phyloP scores from a whole-genome alignment of 2,113 vertebrate genomes.

The Sylvia atricapilla region DNA sequence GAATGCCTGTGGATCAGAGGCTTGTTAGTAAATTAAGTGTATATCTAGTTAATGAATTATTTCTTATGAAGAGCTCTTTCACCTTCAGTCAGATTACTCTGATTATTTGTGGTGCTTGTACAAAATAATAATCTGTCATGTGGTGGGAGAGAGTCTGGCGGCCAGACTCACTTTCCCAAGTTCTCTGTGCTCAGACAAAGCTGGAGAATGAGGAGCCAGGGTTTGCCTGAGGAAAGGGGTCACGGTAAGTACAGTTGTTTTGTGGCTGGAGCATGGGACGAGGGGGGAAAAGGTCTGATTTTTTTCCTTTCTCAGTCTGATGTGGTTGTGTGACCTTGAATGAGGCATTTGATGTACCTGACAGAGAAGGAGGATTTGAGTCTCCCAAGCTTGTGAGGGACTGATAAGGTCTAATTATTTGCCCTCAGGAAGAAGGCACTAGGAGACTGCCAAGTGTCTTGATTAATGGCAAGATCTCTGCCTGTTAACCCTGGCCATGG shows the following conservation, averaged over 20 bases:
- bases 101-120: conserved; percentile 53
- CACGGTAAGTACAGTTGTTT: not conserved
- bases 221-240: not conserved
- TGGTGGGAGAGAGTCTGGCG: not conserved
- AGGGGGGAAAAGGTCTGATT: not conserved
- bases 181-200: not conserved
- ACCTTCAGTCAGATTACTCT: conserved; percentile 41
- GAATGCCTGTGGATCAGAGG: conserved; percentile 58
- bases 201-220: not conserved
- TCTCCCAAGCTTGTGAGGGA: not conserved
- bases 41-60: conserved; percentile 6
- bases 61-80: conserved; percentile 42
- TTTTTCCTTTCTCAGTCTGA: not conserved
- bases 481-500: not conserved
- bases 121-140: not conserved
- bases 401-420: not conserved
- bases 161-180: not conserved
- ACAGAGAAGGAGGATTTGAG: not conserved
- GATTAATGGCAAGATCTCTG: not conserved
- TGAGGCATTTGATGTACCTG: not conserved
- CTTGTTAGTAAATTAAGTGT: conserved; percentile 55
- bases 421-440: not conserved
- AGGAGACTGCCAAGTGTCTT: not conserved
- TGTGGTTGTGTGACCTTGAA: not conserved
- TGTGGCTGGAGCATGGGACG: not conserved